Evolutionary conservation across 1,140 invertebrate genomes (phyloP).

Genomic region (Reticulitermes speratus): DNA sequence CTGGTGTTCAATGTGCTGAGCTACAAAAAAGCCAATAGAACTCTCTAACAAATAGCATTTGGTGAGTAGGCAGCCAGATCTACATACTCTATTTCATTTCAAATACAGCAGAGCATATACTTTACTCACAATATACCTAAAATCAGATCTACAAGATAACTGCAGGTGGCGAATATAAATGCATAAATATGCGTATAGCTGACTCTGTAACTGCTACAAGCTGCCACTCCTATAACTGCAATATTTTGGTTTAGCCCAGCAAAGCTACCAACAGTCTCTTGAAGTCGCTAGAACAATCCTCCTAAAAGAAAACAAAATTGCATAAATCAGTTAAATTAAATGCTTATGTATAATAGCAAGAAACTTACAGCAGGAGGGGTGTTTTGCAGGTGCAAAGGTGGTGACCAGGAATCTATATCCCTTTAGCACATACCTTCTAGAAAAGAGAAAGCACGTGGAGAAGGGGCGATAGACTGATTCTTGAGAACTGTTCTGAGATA

Average conservation of each 20-base stretch:
- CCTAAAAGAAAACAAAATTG: slow-evolving; percentile 12
- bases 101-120: not conserved
- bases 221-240: not conserved
- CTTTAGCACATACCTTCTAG: no score
- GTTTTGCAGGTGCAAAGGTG: not conserved
- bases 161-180: no score
- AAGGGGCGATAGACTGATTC: no score
- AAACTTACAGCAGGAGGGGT: not conserved
- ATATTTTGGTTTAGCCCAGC: not conserved
- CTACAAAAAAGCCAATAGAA: no score
- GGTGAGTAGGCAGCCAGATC: no score
- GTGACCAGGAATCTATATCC: no score
- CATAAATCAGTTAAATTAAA: not conserved
- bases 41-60: no score
- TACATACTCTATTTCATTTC: no score
- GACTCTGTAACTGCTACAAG: not conserved
- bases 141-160: not conserved
- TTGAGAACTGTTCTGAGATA: no score
- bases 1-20: no score
- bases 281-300: slow-evolving; percentile 28
- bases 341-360: not conserved
- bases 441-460: no score
- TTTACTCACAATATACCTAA: not conserved
- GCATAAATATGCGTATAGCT: no score
- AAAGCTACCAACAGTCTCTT: slow-evolving; percentile 30